Base-by-base conservation (phyloP, 2,113 vertebrate genomes). In the Nothocercus julius region DNA sequence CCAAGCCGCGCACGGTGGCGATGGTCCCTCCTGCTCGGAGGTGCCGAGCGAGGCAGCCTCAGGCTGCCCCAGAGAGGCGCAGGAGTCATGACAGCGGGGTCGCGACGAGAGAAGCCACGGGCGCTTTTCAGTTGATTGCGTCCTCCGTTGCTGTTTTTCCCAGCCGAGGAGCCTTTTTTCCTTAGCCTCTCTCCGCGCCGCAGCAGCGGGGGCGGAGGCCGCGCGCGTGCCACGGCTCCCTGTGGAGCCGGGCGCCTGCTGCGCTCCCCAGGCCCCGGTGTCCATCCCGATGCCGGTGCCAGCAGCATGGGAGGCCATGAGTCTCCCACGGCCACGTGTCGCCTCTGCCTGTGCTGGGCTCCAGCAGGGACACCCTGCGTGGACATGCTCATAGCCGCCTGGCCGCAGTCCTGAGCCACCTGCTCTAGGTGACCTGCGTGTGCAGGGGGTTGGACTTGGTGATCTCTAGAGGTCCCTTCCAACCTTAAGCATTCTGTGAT, bases 201-300 rank as follows among this genome's bases (percentile, higher is more conserved):
- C 27, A 28, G 53, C 53, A 47, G 44, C 0, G 0, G 9, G 15
- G 30, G 20, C 27, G 66, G 59, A 30, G 11, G 30, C 38, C 36
- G 32, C 38, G 34, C 7, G n/a, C 7, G 44, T 44, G 28, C 16
- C 0, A 0, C 30, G 0, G 2, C 42, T 13, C 25, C 1, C 40
- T 20, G n/a, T 17, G 0, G 2, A 69, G 51, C 19, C 2, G 56
- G 51, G 20, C 62, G 62, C 15, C 14, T 1, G 12, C 27, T 47
- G 53, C 27, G 3, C 8, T 45, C 59, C 54, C 34, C 56, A 54
- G 69, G 32, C 42, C 40, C 22, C 20, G 0, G 4, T 18, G 16
- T 32, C 58, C 0, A 0, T 7, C 44, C 54, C 0, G 1, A 11
- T 36, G 11, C n/a, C 58, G 14, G 14, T 7, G 27, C 53, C 53